Evolutionary conservation across 2,113 vertebrate genomes (phyloP), one percentile per base, ranked within the genome.

Genomic region (Pseudois nayaur): DNA sequence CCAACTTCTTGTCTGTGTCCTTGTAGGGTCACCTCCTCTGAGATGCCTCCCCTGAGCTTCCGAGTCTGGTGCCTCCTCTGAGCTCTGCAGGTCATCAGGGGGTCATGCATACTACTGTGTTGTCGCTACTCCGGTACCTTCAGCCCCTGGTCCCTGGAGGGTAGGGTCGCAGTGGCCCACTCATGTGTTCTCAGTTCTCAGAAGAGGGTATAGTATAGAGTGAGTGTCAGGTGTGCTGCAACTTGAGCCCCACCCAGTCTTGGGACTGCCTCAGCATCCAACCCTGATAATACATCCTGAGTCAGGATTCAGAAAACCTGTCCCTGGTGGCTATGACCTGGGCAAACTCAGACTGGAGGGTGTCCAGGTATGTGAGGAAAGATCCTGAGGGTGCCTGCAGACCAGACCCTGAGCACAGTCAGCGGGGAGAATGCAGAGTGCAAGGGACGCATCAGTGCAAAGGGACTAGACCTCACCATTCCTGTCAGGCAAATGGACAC

Each of bases 111-210:
- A 0, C 36, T 4, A 1, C 45, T 94, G 21, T 27, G 6, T 36
- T n/a, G 15, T 19, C 1, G 31, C 23, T 12, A 0, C 11, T n/a
- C 54, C 25, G 1, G 0, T 3, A n/a, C n/a, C 40, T 59, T 29
- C 84, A 52, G 23, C 62, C 27, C 27, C 43, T 36, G 62, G 19
- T 52, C 43, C 29, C 64, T 45, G 31, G 11, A 78, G 64, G 40
- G 16, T 16, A 59, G 43, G 59, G 33, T 40, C 16, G 2, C 31
- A 16, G 17, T 25, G 48, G 36, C 7, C 25, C 21, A 36, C 16
- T 13, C 52, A 14, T 4, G 2, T 50, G 48, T 16, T 54, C 71
- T 54, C 4, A 3, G 40, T 40, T 87, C 33, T 87, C 23, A 45
- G 60, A 11, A 50, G 1, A 13, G 19, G 31, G 55, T 15, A 21